These are phyloP conservation scores for Koerneria pararmatus DNA, from an alignment of 2,888 invertebrate genomes.

Conservation along the genomic window DNA sequence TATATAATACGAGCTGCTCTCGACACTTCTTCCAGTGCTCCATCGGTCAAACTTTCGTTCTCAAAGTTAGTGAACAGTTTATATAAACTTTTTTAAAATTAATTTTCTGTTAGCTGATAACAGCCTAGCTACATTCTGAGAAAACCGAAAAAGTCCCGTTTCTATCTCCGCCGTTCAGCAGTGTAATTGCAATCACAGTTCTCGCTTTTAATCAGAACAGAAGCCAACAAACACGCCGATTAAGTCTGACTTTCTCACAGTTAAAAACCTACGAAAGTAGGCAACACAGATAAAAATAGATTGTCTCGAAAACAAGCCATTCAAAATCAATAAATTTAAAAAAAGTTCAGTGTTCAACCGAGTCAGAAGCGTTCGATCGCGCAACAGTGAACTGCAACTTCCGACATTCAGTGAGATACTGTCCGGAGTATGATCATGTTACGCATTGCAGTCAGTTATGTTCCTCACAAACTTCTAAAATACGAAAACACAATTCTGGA, in stretches of 20 bases:
- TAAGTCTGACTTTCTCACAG: too few relatives aligned
- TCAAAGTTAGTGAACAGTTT: conserved; percentile 24
- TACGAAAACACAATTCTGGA: background rate
- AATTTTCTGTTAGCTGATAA: too few relatives aligned
- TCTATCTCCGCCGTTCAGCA: background rate
- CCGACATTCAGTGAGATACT: conserved; percentile 46
- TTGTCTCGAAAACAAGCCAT: too few relatives aligned
- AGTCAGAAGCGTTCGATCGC: conserved; percentile 51
- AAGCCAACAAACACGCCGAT: too few relatives aligned
- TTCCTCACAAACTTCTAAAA: background rate
- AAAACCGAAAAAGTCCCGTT: background rate
- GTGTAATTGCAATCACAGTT: too few relatives aligned
- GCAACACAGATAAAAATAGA: too few relatives aligned
- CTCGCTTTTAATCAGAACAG: too few relatives aligned
- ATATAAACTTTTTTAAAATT: background rate
- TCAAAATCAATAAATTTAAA: too few relatives aligned
- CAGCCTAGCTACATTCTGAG: too few relatives aligned
- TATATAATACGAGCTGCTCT: conserved; percentile 53
- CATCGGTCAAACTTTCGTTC: conserved; percentile 53
- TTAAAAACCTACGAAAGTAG: too few relatives aligned
- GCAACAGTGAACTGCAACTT: conserved; percentile 53
- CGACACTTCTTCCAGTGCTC: conserved; percentile 56
- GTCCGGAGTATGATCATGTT: conserved; percentile 58
- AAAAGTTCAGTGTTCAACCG: conserved; percentile 36
- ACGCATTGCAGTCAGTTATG: conserved; percentile 54